These are phyloP conservation scores for Hydrolagus colliei DNA, from an alignment of 2,797 vertebrate genomes.

Conservation along the genomic window DNA sequence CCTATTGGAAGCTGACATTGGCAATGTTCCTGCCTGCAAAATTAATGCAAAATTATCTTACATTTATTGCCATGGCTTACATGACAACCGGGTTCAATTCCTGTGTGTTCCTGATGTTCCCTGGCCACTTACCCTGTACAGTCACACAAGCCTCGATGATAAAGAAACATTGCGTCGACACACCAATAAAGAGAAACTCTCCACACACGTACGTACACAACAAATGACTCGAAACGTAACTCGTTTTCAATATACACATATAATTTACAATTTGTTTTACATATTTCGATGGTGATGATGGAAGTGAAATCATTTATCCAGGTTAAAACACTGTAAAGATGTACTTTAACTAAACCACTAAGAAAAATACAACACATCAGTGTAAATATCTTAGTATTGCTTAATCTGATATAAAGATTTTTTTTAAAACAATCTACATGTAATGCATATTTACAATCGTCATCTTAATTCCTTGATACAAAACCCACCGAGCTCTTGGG, in stretches of 20 bases:
- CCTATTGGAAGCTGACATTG: too few species aligned
- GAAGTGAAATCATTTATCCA: neutral
- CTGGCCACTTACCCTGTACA: neutral
- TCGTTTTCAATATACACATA: neutral
- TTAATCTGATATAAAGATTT: conserved; percentile 15
- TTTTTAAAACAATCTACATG: conserved; percentile 19
- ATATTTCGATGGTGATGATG: neutral
- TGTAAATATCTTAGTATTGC: conserved; percentile 22
- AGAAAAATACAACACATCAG: neutral
- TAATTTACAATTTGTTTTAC: neutral
- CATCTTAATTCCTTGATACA: neutral
- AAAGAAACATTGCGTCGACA: conserved; percentile 11
- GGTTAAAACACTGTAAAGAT: conserved; percentile 1
- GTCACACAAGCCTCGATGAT: conserved; percentile 1
- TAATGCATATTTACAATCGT: conserved; percentile 25
- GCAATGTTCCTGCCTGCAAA: too few species aligned
- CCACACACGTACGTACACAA: neutral
- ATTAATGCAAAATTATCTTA: conserved; percentile 27
- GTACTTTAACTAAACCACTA: neutral
- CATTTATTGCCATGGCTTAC: conserved; percentile 18
- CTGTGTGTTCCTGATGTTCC: conserved; percentile 4
- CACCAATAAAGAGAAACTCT: neutral
- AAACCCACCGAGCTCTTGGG: neutral
- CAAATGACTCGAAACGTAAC: conserved; percentile 19
- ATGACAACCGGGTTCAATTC: conserved; percentile 18